These are phyloP conservation scores for Trachurus trachurus DNA, from an alignment of 2,797 vertebrate genomes.

Conservation along the genomic window DNA sequence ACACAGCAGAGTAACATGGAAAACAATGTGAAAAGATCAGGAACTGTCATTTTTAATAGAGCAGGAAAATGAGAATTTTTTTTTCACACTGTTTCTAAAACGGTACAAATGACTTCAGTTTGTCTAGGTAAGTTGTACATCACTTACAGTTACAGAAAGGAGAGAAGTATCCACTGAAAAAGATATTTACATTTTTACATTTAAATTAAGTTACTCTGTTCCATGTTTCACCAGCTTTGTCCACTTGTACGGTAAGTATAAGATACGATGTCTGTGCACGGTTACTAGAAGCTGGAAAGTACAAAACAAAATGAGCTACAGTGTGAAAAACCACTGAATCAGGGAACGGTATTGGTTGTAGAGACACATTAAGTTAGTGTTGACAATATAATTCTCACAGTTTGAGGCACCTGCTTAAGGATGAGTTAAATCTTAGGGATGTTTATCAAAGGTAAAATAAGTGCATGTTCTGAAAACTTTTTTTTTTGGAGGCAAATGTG, in stretches of 20 bases:
- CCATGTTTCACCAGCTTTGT: slow-evolving; percentile 31
- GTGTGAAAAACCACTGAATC: slow-evolving; percentile 2
- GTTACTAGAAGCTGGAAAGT: slow-evolving; percentile 8
- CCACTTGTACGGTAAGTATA: not conserved
- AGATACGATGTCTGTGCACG: slow-evolving; percentile 4
- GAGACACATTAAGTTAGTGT: slow-evolving; percentile 6
- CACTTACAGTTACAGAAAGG: slow-evolving; percentile 80
- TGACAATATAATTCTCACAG: not conserved
- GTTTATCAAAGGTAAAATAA: slow-evolving; percentile 15
- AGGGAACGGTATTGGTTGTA: slow-evolving; percentile 6
- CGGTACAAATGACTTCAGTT: slow-evolving; percentile 88
- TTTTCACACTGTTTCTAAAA: slow-evolving; percentile 85
- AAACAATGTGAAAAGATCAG: slow-evolving; percentile 17
- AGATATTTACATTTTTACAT: slow-evolving; percentile 78
- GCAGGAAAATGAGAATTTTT: slow-evolving; percentile 45
- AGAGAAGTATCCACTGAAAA: slow-evolving; percentile 66
- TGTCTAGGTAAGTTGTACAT: slow-evolving; percentile 82
- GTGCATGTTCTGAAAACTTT: not conserved
- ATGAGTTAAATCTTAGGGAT: not conserved
- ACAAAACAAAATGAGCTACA: slow-evolving; percentile 5
- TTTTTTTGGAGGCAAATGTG: slow-evolving; percentile 3
- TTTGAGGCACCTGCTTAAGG: slow-evolving; percentile 24
- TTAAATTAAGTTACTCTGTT: slow-evolving; percentile 46
- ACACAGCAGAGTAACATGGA: slow-evolving; percentile 1
- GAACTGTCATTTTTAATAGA: slow-evolving; percentile 54